Percentiles rank a stretch among this genome's conserved stretches.
phyloP scores from a whole-genome alignment of 2,797 vertebrate genomes.

The Clarias platycephalus region DNA sequence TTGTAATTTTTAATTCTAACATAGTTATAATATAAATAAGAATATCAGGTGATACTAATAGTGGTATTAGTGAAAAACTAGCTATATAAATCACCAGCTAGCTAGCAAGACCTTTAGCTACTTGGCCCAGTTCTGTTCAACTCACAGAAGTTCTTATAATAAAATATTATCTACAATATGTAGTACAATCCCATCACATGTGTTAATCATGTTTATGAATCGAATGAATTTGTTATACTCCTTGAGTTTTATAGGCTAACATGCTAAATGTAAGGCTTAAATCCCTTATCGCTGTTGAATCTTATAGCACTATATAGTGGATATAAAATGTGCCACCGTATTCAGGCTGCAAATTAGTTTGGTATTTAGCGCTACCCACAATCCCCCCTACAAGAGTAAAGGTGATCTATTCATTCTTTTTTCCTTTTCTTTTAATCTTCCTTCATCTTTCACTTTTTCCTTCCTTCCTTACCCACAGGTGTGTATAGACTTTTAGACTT shows the following conservation, averaged over 20 bases:
- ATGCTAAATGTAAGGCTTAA: not conserved
- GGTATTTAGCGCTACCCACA: not conserved
- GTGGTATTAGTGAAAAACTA: not conserved
- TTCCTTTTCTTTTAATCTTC: no score
- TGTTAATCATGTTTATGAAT: not conserved
- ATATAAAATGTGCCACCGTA: not conserved
- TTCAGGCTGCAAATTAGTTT: not conserved
- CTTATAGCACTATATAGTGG: not conserved
- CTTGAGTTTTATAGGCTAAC: not conserved
- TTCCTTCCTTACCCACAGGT: no score
- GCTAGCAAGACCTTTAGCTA: not conserved
- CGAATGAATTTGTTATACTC: not conserved
- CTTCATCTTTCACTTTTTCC: no score
- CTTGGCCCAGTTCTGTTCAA: not conserved
- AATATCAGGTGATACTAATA: not conserved
- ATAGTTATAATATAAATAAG: not conserved
- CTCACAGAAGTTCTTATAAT: not conserved
- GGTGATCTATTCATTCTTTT: no score
- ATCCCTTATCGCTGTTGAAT: not conserved
- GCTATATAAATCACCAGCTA: not conserved
- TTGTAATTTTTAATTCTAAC: not conserved
- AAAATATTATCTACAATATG: not conserved
- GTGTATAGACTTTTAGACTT: no score
- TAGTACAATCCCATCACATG: not conserved
- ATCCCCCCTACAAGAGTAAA: not conserved